Conservation (phyloP, 2,888 invertebrate genomes). For the Mimumesa dahlbomi region DNA sequence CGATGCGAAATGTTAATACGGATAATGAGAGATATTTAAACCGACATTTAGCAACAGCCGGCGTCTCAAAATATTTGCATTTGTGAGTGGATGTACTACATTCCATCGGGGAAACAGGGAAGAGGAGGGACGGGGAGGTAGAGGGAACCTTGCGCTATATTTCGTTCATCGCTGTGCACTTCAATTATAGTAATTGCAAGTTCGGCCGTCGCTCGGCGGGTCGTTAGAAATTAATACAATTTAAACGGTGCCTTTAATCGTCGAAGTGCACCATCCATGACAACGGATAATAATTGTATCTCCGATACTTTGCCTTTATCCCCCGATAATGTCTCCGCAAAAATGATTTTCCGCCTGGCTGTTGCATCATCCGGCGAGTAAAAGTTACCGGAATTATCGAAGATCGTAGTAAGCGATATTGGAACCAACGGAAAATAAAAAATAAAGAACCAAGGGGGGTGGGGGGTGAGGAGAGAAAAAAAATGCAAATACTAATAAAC, state of each 20-base stretch:
- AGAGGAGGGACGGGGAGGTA: no score
- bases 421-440: no score
- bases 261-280: not conserved
- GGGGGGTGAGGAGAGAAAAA: no score
- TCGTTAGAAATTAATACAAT: conserved; percentile 44
- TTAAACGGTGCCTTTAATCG: conserved; percentile 10
- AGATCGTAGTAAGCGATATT: not conserved
- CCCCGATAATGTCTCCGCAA: not conserved
- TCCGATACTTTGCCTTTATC: not conserved
- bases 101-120: no score
- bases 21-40: no score
- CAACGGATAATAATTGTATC: conserved; percentile 14
- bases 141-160: no score
- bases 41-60: no score
- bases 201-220: conserved; percentile 12
- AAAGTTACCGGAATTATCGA: not conserved
- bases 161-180: not conserved
- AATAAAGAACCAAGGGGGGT: no score
- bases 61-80: conserved; percentile 27
- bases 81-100: not conserved
- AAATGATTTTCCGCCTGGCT: not conserved
- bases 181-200: conserved; percentile 43
- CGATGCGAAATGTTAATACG: no score
- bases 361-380: not conserved
- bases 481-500: no score